phyloP scores from a whole-genome alignment of 1,140 invertebrate genomes.

The Cydia amplana region DNA sequence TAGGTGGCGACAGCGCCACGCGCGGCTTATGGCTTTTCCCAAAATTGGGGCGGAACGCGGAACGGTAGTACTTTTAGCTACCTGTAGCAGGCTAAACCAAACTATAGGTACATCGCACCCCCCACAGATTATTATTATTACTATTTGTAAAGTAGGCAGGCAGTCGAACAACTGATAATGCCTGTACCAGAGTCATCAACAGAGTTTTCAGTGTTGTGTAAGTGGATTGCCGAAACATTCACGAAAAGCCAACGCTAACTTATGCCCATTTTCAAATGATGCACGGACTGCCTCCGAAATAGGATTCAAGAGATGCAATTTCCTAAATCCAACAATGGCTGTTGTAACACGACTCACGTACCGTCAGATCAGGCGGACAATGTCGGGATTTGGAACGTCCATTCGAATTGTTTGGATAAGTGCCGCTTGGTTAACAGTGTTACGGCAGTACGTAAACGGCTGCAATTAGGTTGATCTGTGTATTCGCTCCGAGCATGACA shows the following conservation, averaged over 20 bases:
- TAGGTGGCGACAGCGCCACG: too few relatives aligned
- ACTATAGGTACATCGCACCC: too few relatives aligned
- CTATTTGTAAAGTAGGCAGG: too few relatives aligned
- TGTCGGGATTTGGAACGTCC: conserved; percentile 15
- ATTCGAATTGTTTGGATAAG: conserved; percentile 27
- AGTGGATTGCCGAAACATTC: background rate
- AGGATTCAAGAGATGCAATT: conserved; percentile 65
- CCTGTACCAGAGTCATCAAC: too few relatives aligned
- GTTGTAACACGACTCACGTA: conserved; percentile 57
- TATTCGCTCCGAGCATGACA: too few relatives aligned
- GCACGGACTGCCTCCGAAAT: conserved; percentile 50
- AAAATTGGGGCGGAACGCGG: too few relatives aligned
- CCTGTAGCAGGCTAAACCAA: too few relatives aligned
- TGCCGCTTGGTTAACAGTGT: conserved; percentile 20
- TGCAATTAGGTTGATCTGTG: background rate
- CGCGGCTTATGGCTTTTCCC: too few relatives aligned
- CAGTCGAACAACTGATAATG: too few relatives aligned
- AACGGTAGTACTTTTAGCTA: too few relatives aligned
- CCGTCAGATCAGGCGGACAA: conserved; percentile 48
- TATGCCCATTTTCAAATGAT: conserved; percentile 44
- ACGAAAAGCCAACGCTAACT: background rate
- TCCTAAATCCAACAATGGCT: conserved; percentile 55
- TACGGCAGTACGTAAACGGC: background rate
- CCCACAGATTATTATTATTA: too few relatives aligned
- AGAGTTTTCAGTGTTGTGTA: too few relatives aligned